Base-by-base conservation (phyloP, 2,797 vertebrate genomes). In the Austrolebias charrua region DNA sequence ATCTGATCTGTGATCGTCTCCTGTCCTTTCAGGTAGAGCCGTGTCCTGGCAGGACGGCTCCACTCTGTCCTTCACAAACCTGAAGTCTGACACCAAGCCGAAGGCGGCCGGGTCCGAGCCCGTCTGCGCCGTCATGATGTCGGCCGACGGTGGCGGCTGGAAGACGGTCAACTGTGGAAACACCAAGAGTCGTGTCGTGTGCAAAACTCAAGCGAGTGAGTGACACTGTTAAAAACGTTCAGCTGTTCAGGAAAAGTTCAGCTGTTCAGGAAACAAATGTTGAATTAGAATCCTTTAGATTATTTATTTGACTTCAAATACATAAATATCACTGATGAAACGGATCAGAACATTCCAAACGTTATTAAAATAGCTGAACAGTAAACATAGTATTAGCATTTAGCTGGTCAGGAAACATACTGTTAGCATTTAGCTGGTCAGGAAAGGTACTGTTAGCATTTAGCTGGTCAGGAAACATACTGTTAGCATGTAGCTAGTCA, bases 1-100 rank as follows among this genome's bases (percentile, higher is more conserved):
- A 24, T 24, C 24, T 24, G 24, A 24, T 24, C 24, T 24, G 24
- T 24, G 24, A 24, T 24, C 24, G 24, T 24, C 24, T 24, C 24
- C 24, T 20, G 1, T 13, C 9, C 44, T 67, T 33, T 52, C 56
- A 91, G 89, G 73, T 63, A 66, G 80, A 8, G 79, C 89, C 16
- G 65, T 88, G 12, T 90, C 77, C 63, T 98, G 95, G 96, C 54
- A 92, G 24, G 96, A 98, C 52, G 95, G 95, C 67, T 95, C 95
- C 2, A 68, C 80, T 16, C 64, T 94, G 74, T 80, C 57, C 46
- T 98, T 93, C 56, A 82, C 84, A 6, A 98, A 95, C 79, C 98
- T 96, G 95, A 89, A 80, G 54, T 57, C 87, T 1, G 62, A 9
- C 18, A 10, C 0, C 14, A 45, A 56, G 3, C 10, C 3, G 43